Percentiles rank a stretch among this genome's conserved stretches.
Evolutionary conservation across 2,113 vertebrate species (phyloP).

Genomic region (Steatornis caripensis): DNA sequence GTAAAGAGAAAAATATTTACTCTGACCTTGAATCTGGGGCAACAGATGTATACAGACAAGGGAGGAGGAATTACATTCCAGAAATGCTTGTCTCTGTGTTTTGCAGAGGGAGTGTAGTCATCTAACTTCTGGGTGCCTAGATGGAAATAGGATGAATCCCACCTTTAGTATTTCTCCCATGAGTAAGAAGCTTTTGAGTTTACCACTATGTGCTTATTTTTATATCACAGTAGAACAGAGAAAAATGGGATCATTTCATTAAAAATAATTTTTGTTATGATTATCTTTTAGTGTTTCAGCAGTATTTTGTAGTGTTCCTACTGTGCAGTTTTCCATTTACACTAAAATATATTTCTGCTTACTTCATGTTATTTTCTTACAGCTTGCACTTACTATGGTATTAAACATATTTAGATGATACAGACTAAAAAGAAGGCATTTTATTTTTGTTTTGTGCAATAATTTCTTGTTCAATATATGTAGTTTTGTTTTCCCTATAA

Average conservation of each 20-base stretch:
- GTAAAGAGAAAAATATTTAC: background rate
- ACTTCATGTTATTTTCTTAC: background rate
- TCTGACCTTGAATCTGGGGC: background rate
- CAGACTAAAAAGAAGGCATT: background rate
- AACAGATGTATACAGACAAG: background rate
- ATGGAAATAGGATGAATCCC: background rate
- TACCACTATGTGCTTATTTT: background rate
- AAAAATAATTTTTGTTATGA: background rate
- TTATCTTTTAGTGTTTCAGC: background rate
- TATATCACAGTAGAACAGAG: background rate
- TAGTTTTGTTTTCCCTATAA: background rate
- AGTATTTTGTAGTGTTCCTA: background rate
- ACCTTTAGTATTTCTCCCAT: background rate
- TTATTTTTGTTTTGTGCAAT: background rate
- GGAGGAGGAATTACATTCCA: background rate
- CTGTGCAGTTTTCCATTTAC: background rate
- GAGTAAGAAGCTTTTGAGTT: background rate
- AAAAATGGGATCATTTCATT: background rate
- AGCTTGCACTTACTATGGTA: background rate
- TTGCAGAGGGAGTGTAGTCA: background rate
- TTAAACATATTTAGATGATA: background rate
- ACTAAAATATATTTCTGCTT: background rate
- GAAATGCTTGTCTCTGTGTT: background rate
- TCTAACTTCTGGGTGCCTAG: background rate
- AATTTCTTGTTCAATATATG: fast-evolving